Conservation (phyloP, 23 tunicate genomes). For the Styela plicata region DNA sequence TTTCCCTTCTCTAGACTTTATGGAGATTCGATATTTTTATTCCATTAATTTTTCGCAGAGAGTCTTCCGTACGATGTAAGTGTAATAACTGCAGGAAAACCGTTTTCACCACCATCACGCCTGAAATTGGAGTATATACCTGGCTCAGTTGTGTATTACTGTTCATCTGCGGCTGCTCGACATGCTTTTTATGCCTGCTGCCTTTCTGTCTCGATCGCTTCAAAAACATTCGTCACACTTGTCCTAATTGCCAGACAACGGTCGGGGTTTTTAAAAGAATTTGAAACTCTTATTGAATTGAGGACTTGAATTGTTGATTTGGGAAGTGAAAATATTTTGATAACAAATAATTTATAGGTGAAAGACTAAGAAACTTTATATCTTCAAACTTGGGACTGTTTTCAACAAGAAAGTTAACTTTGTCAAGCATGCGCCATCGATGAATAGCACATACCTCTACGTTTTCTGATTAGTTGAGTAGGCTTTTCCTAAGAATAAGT, state of each 20-base stretch:
- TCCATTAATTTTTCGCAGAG: conserved; percentile 17
- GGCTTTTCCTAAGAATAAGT: no score
- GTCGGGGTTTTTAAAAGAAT: conserved; percentile 37
- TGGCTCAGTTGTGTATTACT: conserved; percentile 44
- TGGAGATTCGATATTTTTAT: no score
- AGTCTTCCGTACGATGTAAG: conserved; percentile 37
- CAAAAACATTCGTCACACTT: conserved; percentile 60
- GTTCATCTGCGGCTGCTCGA: conserved; percentile 50
- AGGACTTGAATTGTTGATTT: no score
- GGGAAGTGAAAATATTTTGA: no score
- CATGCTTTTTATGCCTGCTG: conserved; percentile 52
- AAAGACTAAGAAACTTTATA: no score
- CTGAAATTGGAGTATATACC: conserved; percentile 45
- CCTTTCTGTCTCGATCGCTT: conserved; percentile 64
- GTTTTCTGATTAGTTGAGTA: no score
- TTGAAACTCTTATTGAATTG: neutral
- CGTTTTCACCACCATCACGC: conserved; percentile 36
- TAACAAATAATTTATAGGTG: no score
- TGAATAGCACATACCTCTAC: no score
- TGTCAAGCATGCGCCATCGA: no score
- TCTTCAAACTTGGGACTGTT: no score
- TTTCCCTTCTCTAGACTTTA: no score
- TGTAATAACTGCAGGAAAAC: conserved; percentile 69
- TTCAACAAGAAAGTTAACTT: no score
- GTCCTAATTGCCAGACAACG: conserved; percentile 66